Evolutionary conservation across 1,140 invertebrate species (phyloP), one percentile per base, ranked within the genome.

Genomic region (Papilio xuthus): DNA sequence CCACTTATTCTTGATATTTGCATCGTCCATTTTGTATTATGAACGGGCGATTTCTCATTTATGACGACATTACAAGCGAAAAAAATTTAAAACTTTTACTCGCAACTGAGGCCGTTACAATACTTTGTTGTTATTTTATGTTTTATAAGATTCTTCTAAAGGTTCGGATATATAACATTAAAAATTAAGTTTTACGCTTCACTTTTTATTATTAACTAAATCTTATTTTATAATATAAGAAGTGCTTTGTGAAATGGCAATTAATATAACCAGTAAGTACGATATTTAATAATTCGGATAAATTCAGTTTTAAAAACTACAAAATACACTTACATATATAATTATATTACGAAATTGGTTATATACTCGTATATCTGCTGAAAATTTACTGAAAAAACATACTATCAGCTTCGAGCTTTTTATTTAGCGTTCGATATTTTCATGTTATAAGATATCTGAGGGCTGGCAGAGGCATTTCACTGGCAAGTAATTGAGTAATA

Each of bases 11-110:
- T 67, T 28, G 4, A 67, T 67, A 28, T 67, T 23, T 73, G 50
- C n/a, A 72, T 4, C 20, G 71, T 47, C 41, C 41, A 71, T 71
- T 71, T 44, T 47, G 71, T 12, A 73, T 73, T 73, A 26, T 73
- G 41, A 73, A 73, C 71, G 71, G 44, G 10, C 41, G 13, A 73
- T 73, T 73, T 73, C 71, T 73, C 32, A 73, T 73, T 73, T 73
- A 47, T 26, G 42, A 26, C 20, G 42, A 73, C 71, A 73, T 73
- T 73, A 73, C 20, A 73, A 73, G 44, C n/a, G 71, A 73, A 73
- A 42, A 72, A 44, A 41, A 6, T 37, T 37, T 15, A 41, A 44
- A 42, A 71, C 41, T 71, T 71, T 20, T 12, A 71, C 41, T 60
- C 9, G 28, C n/a, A 72, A 72, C 70, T 72, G 23, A 13, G 28